Percentiles rank a stretch among this genome's conserved stretches.
phyloP scores from a whole-genome alignment of 2,113 vertebrate genomes.

The Poeciliopsis occidentalis region DNA sequence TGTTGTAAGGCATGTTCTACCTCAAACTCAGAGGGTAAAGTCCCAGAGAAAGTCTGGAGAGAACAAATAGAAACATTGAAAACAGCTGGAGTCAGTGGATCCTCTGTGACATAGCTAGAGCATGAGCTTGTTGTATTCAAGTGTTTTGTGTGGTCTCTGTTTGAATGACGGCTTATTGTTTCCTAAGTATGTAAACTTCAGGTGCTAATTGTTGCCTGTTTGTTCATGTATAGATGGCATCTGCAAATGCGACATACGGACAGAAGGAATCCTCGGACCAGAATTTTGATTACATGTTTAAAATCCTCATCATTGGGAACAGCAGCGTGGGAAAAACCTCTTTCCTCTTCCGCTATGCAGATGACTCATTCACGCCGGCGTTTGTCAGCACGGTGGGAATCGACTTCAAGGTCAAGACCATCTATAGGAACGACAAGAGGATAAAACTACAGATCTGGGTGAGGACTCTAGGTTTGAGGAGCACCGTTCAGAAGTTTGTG shows the following conservation, averaged over 20 bases:
- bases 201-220: background rate
- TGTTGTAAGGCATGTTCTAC: no score
- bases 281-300: conserved; percentile 96
- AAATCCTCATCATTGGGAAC: conserved; percentile 90
- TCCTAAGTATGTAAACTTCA: background rate
- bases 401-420: conserved; percentile 94
- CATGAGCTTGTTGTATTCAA: no score
- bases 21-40: no score
- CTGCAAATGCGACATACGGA: conserved; percentile 91
- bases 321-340: conserved; percentile 92
- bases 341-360: conserved; percentile 93
- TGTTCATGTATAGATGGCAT: conserved; percentile 87
- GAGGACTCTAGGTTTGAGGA: conserved; percentile 44
- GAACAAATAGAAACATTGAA: no score
- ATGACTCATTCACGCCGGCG: conserved; percentile 90
- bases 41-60: no score
- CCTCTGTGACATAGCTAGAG: no score
- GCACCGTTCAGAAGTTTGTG: background rate
- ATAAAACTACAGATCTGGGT: conserved; percentile 96
- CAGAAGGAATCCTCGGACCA: conserved; percentile 88
- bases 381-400: conserved; percentile 94
- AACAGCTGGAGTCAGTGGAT: no score
- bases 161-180: background rate
- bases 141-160: no score
- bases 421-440: conserved; percentile 90